Base-by-base conservation (phyloP, 2,113 vertebrate genomes). In the Clupea harengus region DNA sequence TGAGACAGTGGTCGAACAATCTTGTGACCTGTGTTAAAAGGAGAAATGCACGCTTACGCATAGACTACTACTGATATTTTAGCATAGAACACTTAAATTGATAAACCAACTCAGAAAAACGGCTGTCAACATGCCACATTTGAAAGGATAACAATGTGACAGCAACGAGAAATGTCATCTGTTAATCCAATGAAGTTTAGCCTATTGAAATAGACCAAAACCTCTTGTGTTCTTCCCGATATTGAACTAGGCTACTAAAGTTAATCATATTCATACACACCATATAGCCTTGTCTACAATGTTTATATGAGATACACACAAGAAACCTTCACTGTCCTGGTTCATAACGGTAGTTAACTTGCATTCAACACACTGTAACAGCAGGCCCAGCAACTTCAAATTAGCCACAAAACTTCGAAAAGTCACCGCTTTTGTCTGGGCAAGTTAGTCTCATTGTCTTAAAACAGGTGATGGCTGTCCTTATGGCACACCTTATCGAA, bases 1-100 rank as follows among this genome's bases (percentile, higher is more conserved):
- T 80, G 17, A 67, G 44, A 45, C 81, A 3, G 13, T 20, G 32
- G 18, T 57, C 44, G 45, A 72, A 18, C 11, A 47, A 25, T 88
- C 87, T 87, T 85, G 84, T 88, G 85, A 88, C 81, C 75, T 47
- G 83, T 11, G 60, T 82, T 82, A 84, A 64, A 25, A 83, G 39
- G 22, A 25, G 22, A 11, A 18, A 81, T 49, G 4, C 46, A 72
- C 15, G 32, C 8, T 44, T 32, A 4, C 9, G 22, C 54, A 75
- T 22, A 32, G 39, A 39, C 39, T 39, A 39, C 39, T 1, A 39
- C 39, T 39, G 39, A 39, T 39, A 75, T 75, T 75, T 75, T 15
- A 75, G 28, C 28, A 32, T 75, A 3, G 9, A 75, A 39, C 25
- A 75, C n/a, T 4, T n/a, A 64, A 47, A 2, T 9, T 49, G 47